These are phyloP conservation scores for Zhuqinia jingwanae DNA, from an alignment of 2,888 invertebrate species.

Conservation along the genomic window DNA sequence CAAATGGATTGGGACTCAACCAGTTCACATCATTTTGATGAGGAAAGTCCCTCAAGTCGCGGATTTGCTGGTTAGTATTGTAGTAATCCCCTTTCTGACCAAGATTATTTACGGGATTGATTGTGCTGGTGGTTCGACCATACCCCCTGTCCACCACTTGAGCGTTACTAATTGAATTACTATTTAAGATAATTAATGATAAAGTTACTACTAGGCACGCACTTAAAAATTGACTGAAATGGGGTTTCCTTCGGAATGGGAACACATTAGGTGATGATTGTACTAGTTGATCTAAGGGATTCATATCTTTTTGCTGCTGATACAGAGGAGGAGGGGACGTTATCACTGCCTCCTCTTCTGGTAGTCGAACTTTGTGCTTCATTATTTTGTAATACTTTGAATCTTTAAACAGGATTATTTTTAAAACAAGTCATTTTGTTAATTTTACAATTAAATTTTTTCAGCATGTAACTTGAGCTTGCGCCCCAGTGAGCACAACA, in stretches of 20 bases:
- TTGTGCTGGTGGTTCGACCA: slow-evolving; percentile 50
- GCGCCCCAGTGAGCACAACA: slow-evolving; percentile 23
- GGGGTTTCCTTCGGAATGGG: slow-evolving; percentile 61
- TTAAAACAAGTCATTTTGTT: background rate
- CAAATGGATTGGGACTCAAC: slow-evolving; percentile 75
- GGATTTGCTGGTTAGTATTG: slow-evolving; percentile 59
- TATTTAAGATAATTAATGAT: background rate
- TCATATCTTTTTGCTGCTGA: background rate
- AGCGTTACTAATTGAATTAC: background rate
- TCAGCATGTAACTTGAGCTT: background rate
- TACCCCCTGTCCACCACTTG: slow-evolving; percentile 63
- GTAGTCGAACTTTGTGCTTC: slow-evolving; percentile 34
- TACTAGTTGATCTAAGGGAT: background rate
- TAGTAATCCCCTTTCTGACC: background rate
- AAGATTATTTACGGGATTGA: slow-evolving; percentile 35
- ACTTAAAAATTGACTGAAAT: slow-evolving; percentile 27
- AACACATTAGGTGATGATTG: slow-evolving; percentile 61
- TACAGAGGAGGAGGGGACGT: background rate
- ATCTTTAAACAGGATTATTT: background rate
- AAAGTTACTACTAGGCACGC: background rate
- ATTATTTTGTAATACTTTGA: background rate
- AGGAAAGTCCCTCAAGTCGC: slow-evolving; percentile 70
- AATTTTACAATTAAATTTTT: background rate
- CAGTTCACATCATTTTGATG: slow-evolving; percentile 71
- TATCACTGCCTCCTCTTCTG: slow-evolving; percentile 15